Conservation (phyloP, 2,113 vertebrate species). For the Leptocoma aspasia region DNA sequence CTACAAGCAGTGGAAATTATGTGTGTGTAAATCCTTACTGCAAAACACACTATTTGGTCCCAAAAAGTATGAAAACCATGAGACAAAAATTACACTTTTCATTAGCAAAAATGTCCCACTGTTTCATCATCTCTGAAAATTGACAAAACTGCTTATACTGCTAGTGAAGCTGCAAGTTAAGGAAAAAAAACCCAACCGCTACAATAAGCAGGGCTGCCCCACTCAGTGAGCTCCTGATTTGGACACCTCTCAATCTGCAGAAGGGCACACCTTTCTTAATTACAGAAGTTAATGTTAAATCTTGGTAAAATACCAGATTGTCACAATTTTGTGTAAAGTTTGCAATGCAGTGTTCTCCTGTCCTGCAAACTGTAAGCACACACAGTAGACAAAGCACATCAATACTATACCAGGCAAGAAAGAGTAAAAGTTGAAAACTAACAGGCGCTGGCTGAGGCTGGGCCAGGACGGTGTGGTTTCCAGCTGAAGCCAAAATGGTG, state of each 20-base stretch:
- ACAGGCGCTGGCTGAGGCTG: conserved; percentile 85
- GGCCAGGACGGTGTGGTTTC: conserved; percentile 85
- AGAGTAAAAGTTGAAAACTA: conserved; percentile 75
- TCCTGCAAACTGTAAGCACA: not conserved
- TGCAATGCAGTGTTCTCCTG: conserved; percentile 32
- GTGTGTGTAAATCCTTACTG: not conserved
- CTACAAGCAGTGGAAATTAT: not conserved
- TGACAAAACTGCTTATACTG: not conserved
- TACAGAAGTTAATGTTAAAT: not conserved
- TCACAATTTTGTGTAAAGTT: not conserved
- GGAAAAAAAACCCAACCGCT: not conserved
- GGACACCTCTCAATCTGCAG: not conserved
- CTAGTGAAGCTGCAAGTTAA: not conserved
- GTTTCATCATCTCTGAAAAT: not conserved
- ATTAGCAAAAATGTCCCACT: not conserved
- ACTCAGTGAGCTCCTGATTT: not conserved
- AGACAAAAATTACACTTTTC: not conserved
- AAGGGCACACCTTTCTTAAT: not conserved
- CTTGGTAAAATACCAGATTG: not conserved
- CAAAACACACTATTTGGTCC: not conserved
- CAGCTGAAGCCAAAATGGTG: conserved; percentile 79
- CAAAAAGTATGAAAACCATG: not conserved
- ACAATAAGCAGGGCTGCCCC: not conserved
- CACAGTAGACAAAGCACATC: conserved; percentile 15
- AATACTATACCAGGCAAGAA: conserved; percentile 71